Base-by-base conservation (phyloP, 1,140 invertebrate species). In the Oedothorax gibbosus region DNA sequence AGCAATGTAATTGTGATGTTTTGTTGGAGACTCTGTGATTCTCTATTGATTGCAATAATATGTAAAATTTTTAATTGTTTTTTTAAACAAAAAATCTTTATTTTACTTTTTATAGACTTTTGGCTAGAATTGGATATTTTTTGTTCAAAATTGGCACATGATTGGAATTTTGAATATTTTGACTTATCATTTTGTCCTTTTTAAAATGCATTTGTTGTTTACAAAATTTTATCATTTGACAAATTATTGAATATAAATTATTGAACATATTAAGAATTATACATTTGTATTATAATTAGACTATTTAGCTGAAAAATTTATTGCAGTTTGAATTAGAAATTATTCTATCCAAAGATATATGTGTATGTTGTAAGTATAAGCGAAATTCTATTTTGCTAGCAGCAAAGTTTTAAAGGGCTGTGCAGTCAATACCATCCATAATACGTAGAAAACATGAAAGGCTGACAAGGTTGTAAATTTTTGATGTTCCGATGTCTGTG, bases 291-390 rank as follows among this genome's bases (percentile, higher is more conserved):
- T 53, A 20, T 4, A 18, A 14, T 71, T 71, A 53, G 8, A 49
- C 35, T 35, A 35, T 35, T 35, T 35, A 49, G n/a, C 20, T 71
- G 15, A 18, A 20, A n/a, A 20, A 71, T 53, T 71, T 71, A 51
- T 18, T 71, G 18, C 10, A 18, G 69, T 71, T 53, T 60, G n/a
- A 53, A 51, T 54, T 71, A 53, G 54, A 71, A 71, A 53, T 71
- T 51, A 50, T 18, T 18, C 54, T 18, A 71, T 71, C 69, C 69
- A 71, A 71, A 71, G 69, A 71, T 71, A 53, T 71, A 14, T 71
- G 68, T 68, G 35, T 71, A 53, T 71, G 69, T 71, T 71, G 20
- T 71, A 18, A 50, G 50, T 71, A 71, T 71, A 71, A 71, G 15
- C 69, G 20, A 53, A 51, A 51, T 18, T 51, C 10, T 53, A 53